phyloP scores from a whole-genome alignment of 2,113 vertebrate genomes.

The Cinclus cinclus region DNA sequence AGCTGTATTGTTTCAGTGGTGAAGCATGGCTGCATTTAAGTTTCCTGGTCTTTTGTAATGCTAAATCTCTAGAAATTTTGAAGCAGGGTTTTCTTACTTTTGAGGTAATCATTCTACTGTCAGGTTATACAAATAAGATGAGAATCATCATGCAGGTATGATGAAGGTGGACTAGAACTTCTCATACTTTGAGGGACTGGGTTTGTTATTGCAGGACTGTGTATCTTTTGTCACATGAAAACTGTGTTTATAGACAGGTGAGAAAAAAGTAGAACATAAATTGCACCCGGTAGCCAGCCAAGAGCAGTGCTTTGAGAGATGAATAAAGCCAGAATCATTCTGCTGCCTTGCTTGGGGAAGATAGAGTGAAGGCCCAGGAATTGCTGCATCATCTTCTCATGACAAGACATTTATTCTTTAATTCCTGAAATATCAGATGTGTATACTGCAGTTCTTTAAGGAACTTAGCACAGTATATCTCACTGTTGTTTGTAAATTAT shows the following conservation, averaged over 20 bases:
- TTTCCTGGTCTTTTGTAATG: neutral
- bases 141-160: neutral
- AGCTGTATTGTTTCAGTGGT: neutral
- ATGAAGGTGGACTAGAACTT: neutral
- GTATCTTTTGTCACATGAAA: neutral
- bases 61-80: neutral
- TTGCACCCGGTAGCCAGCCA: rapidly evolving
- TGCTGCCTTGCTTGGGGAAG: neutral
- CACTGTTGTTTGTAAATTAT: neutral
- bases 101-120: neutral
- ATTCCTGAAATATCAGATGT: neutral
- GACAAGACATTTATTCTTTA: neutral
- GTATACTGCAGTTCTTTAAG: neutral
- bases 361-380: neutral
- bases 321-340: neutral
- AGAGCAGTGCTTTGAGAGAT: neutral
- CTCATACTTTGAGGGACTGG: neutral
- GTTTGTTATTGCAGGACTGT: neutral
- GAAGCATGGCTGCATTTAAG: neutral
- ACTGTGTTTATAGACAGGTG: neutral
- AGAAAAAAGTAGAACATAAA: neutral
- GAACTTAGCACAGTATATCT: neutral
- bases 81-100: neutral
- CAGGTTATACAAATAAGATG: neutral
- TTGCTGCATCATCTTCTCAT: neutral